These are phyloP conservation scores for Raja brachyura DNA, from an alignment of 2,113 vertebrate species.

Conservation along the genomic window DNA sequence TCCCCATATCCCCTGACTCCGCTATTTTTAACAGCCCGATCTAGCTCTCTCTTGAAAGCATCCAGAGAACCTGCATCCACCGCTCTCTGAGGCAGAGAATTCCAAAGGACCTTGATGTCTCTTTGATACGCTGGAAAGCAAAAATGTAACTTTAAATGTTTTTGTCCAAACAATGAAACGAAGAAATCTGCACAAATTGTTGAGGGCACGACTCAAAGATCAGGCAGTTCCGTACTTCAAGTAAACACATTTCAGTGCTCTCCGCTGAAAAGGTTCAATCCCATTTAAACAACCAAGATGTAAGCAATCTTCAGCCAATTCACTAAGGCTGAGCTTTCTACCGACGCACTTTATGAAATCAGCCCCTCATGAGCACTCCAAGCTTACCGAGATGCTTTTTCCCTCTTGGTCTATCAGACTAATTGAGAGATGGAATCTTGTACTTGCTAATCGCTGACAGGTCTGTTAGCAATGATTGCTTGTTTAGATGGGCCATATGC, in stretches of 20 bases:
- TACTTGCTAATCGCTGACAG: background rate
- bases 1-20: no score
- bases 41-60: no score
- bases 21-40: no score
- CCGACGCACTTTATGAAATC: background rate
- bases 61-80: no score
- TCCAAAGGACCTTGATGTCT: no score
- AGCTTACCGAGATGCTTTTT: background rate
- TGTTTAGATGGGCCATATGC: background rate
- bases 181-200: background rate
- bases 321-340: background rate
- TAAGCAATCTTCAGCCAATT: background rate
- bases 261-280: background rate
- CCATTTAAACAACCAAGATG: background rate
- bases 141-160: background rate
- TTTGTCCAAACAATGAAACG: background rate
- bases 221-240: background rate
- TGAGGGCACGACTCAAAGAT: background rate
- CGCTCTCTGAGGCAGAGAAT: no score
- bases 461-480: background rate
- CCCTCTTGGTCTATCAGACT: background rate
- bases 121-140: no score
- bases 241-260: background rate
- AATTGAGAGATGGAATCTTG: background rate
- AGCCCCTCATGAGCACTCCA: background rate